Percentiles rank a stretch among this genome's conserved stretches.
Evolutionary conservation across 2,113 vertebrate genomes (phyloP).

Genomic region (Oncorhynchus kisutch): DNA sequence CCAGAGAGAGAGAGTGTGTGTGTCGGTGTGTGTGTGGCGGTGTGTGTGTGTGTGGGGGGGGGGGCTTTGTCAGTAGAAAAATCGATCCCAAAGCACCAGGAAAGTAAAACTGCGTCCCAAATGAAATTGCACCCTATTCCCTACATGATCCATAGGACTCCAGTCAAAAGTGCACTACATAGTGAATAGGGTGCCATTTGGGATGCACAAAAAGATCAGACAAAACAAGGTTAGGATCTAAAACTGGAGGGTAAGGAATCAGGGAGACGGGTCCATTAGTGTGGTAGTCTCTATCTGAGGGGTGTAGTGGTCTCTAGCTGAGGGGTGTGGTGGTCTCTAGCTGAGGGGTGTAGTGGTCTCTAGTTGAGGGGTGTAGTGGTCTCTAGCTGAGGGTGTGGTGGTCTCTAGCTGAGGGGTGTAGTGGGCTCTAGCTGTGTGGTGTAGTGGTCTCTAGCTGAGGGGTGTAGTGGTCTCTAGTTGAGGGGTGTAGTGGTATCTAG

Average conservation of each 20-base stretch:
- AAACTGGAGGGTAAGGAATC: slow-evolving; percentile 18
- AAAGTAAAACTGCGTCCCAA: not conserved
- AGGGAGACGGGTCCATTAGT: slow-evolving; percentile 20
- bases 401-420: too few species aligned
- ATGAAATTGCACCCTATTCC: too few species aligned
- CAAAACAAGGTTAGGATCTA: slow-evolving; percentile 14
- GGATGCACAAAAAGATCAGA: slow-evolving; percentile 1
- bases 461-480: too few species aligned
- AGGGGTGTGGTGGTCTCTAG: not conserved
- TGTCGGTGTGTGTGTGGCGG: slow-evolving; percentile 38
- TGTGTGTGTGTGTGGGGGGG: slow-evolving; percentile 23
- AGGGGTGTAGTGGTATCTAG: too few species aligned
- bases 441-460: too few species aligned
- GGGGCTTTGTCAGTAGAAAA: slow-evolving; percentile 55
- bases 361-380: too few species aligned
- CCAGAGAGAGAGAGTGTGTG: slow-evolving; percentile 33
- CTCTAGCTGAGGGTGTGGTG: too few species aligned
- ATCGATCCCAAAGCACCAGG: slow-evolving; percentile 44
- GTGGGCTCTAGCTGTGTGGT: too few species aligned
- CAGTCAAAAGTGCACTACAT: too few species aligned
- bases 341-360: not conserved
- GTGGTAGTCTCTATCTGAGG: not conserved
- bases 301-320: too few species aligned
- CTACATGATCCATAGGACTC: too few species aligned
- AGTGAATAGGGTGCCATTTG: too few species aligned